These are phyloP conservation scores for Euzophera pinguis DNA, from an alignment of 2,888 invertebrate genomes.

Conservation along the genomic window DNA sequence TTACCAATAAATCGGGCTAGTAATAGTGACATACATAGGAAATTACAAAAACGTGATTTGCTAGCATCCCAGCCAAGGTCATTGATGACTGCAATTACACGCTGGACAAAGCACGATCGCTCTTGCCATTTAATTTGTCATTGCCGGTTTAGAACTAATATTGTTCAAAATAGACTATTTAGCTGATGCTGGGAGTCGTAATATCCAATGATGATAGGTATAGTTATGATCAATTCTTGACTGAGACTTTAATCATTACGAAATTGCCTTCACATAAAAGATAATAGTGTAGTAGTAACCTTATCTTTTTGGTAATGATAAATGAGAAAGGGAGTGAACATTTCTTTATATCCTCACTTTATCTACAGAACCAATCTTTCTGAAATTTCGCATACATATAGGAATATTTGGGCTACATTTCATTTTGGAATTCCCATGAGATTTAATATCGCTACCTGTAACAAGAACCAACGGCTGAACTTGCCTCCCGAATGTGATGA, in stretches of 20 bases:
- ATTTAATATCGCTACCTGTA: no score
- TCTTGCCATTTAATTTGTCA: slow-evolving; percentile 2
- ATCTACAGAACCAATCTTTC: no score
- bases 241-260: no score
- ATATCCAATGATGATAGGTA: slow-evolving; percentile 15
- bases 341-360: no score
- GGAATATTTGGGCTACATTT: no score
- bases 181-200: background rate
- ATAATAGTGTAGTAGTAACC: no score
- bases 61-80: background rate
- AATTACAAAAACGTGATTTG: slow-evolving; percentile 2
- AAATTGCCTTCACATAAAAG: background rate
- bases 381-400: no score
- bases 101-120: background rate
- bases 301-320: no score
- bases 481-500: no score
- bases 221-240: background rate
- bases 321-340: no score
- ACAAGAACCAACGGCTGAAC: no score
- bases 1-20: background rate
- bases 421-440: no score
- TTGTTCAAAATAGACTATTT: background rate
- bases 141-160: background rate
- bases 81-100: background rate
- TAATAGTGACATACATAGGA: background rate